Evolutionary conservation across 30 jellyfish, hydroid and myxozoan species (phyloP), one percentile per base, ranked within the genome.

Genomic region (Hydractinia symbiolongicarpus): DNA sequence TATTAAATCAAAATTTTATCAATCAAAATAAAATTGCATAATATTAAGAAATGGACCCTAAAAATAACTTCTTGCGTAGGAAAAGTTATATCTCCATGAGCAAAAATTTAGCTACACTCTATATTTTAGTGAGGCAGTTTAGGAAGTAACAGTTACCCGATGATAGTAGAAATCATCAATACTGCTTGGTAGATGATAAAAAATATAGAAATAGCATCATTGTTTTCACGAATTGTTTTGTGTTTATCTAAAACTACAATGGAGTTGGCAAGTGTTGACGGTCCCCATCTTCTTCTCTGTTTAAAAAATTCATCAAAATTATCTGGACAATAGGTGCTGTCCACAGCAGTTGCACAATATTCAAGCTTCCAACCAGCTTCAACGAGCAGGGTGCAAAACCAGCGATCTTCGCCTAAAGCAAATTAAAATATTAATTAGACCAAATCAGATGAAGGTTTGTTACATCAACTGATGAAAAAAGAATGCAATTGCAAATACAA

Each of bases 281-380:
- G 98, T 4, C 95, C 94, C 98, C 98, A 91, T 86, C 98, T 73
- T 16, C 98, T 79, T 0, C 98, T 79, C 80, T 91, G 98, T 76
- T 91, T 91, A 74, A 86, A 91, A 74, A 91, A 91, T 55, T 91
- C 98, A 66, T 91, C 96, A 64, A 91, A 91, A 62, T 86, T 86
- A 54, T 91, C 98, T 7, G 98, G 98, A 71, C 98, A 91, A 77
- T 91, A 91, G 8, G 98, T 91, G 67, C 91, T 73, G 77, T 91
- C 84, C 82, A 83, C 96, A 62, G 98, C 96, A 30, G 96, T 88
- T 6, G 98, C 98, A 68, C 90, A 91, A 74, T 86, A 91, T 76
- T 91, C 98, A 71, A 91, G 81, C 50, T 88, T 89, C 98, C 98
- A 91, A 9, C 98, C 98, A 5, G 95, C 95, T 67, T 91, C 96